Evolutionary conservation across 2,797 vertebrate species (phyloP).

Genomic region (Trichosurus vulpecula): DNA sequence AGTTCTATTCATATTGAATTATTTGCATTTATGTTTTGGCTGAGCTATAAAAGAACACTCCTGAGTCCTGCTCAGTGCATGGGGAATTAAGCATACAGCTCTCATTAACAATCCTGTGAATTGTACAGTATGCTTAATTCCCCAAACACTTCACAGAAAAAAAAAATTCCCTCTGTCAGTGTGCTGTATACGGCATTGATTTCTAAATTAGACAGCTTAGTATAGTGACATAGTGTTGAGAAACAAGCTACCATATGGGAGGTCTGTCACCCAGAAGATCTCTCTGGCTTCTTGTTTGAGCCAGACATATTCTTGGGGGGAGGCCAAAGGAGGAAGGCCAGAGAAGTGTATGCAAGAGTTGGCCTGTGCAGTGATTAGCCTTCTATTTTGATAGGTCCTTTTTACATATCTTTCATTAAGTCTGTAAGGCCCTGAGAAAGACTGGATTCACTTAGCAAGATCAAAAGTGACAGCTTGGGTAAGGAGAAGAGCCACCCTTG

Average conservation of each 20-base stretch:
- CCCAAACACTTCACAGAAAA: conserved; percentile 25
- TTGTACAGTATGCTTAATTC: conserved; percentile 37
- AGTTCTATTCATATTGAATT: conserved; percentile 46
- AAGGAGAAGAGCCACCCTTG: neutral
- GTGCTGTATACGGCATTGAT: neutral
- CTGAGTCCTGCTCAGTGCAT: neutral
- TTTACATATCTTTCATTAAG: neutral
- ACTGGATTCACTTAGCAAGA: neutral
- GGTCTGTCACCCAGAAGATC: conserved; percentile 41
- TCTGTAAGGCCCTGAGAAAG: neutral
- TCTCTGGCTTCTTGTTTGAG: conserved; percentile 3
- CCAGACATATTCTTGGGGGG: conserved; percentile 45
- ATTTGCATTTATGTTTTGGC: conserved; percentile 59
- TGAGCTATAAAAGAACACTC: conserved; percentile 59
- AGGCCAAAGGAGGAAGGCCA: neutral
- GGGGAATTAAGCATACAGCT: conserved; percentile 58
- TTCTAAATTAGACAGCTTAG: conserved; percentile 38
- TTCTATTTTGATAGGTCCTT: neutral
- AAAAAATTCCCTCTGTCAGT: conserved; percentile 22
- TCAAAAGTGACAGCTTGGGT: neutral
- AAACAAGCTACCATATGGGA: conserved; percentile 17
- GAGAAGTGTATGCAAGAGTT: conserved; percentile 13
- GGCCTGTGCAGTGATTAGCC: neutral
- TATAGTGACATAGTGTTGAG: neutral
- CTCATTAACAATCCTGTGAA: conserved; percentile 54